phyloP scores from a whole-genome alignment of 2,888 invertebrate species.

The Reticulitermes lucifugus region DNA sequence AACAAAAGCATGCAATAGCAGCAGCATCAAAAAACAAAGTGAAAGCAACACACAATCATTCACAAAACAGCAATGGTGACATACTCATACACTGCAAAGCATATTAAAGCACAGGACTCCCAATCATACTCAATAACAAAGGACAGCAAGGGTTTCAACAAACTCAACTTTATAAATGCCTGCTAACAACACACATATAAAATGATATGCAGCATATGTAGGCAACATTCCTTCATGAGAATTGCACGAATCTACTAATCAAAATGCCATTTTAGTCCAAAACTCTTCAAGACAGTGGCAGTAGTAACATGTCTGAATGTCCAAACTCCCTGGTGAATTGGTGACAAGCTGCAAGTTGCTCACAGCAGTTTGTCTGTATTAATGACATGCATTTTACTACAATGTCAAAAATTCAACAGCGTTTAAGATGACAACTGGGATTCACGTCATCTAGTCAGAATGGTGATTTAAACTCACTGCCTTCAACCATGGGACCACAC shows the following conservation, averaged over 20 bases:
- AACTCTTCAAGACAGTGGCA: background rate
- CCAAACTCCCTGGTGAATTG: too few relatives aligned
- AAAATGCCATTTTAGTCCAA: background rate
- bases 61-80: constrained; percentile 20
- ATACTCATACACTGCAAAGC: constrained; percentile 16
- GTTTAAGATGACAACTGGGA: too few relatives aligned
- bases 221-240: background rate
- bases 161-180: background rate
- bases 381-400: too few relatives aligned
- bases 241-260: background rate
- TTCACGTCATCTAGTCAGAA: too few relatives aligned
- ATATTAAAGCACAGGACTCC: constrained; percentile 13
- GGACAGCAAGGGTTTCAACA: background rate
- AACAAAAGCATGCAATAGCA: constrained; percentile 30
- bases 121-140: background rate
- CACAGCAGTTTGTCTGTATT: too few relatives aligned
- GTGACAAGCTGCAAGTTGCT: too few relatives aligned
- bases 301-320: background rate
- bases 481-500: too few relatives aligned
- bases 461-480: too few relatives aligned
- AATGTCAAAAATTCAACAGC: too few relatives aligned
- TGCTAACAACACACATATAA: background rate
- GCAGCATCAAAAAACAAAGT: constrained; percentile 13
- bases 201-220: background rate
- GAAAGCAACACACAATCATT: constrained; percentile 21